Evolutionary conservation across 2,888 invertebrate genomes (phyloP).

Genomic region (Steinernema carpocapsae): DNA sequence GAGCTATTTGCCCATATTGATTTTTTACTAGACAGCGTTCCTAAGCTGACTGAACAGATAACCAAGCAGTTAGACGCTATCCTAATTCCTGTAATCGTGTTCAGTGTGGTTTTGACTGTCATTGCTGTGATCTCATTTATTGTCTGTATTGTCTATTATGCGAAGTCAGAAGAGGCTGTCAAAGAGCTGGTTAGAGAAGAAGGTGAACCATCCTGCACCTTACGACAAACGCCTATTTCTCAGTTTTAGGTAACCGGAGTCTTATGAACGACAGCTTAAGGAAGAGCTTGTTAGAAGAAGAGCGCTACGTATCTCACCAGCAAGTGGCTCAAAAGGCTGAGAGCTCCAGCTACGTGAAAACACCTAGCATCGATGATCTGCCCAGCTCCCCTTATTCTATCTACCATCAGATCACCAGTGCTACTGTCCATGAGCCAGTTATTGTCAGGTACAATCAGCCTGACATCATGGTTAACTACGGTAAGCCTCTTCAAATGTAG

Average conservation of each 20-base stretch:
- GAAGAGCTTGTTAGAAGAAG: background rate
- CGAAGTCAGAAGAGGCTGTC: background rate
- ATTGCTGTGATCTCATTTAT: background rate
- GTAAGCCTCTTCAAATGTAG: background rate
- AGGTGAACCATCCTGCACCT: background rate
- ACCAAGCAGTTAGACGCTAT: background rate
- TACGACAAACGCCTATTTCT: background rate
- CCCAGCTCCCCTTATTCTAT: background rate
- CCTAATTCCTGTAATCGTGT: background rate
- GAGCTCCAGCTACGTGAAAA: background rate
- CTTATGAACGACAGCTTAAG: background rate
- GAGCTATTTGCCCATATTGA: constrained; percentile 26
- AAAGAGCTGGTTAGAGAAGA: background rate
- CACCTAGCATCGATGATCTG: background rate
- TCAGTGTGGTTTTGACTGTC: background rate
- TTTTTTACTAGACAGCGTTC: constrained; percentile 17
- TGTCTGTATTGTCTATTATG: background rate
- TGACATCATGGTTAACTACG: background rate
- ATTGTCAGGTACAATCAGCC: background rate
- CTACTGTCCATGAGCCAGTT: background rate
- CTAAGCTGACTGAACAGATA: background rate
- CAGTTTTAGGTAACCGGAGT: constrained; percentile 1
- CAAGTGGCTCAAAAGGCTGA: background rate
- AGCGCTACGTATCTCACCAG: background rate
- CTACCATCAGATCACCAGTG: background rate